A percentile compares a stretch with the other conserved stretches of the same genome.
Evolutionary conservation across 2,888 invertebrate genomes (phyloP).

Genomic region (Mythimna pallens): DNA sequence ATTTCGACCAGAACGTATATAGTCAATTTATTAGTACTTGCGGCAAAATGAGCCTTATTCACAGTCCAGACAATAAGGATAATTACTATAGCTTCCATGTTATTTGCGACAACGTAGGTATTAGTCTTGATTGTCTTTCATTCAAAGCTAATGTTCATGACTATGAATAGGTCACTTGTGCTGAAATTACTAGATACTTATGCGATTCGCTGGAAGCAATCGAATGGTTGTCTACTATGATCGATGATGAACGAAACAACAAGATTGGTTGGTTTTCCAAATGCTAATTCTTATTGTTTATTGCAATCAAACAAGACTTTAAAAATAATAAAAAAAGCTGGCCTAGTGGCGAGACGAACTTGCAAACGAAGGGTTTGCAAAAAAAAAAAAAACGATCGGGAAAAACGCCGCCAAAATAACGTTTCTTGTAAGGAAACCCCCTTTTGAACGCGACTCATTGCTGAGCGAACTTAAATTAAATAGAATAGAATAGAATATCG

Average conservation of each 20-base stretch:
- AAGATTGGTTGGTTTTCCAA: not conserved
- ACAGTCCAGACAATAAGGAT: conserved; percentile 11
- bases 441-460: too few species aligned
- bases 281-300: too few species aligned
- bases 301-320: not conserved
- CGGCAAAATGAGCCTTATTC: conserved; percentile 24
- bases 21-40: conserved; percentile 29
- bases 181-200: conserved; percentile 2
- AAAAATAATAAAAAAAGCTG: not conserved
- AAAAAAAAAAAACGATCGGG: too few species aligned
- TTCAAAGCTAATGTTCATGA: conserved; percentile 10
- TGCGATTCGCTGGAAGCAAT: not conserved
- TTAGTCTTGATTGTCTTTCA: conserved; percentile 29
- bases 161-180: conserved; percentile 26
- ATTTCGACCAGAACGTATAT: conserved; percentile 27
- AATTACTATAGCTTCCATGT: conserved; percentile 26
- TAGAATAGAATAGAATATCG: too few species aligned
- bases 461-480: too few species aligned
- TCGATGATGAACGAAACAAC: not conserved
- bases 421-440: too few species aligned
- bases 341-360: too few species aligned
- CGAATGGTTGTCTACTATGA: not conserved
- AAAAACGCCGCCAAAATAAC: too few species aligned
- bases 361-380: too few species aligned
- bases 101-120: conserved; percentile 20